Percentiles rank a stretch among this genome's conserved stretches.
These are phyloP conservation scores for Pedionomus torquatus DNA, from an alignment of 2,113 vertebrate species.

Conservation along the genomic window DNA sequence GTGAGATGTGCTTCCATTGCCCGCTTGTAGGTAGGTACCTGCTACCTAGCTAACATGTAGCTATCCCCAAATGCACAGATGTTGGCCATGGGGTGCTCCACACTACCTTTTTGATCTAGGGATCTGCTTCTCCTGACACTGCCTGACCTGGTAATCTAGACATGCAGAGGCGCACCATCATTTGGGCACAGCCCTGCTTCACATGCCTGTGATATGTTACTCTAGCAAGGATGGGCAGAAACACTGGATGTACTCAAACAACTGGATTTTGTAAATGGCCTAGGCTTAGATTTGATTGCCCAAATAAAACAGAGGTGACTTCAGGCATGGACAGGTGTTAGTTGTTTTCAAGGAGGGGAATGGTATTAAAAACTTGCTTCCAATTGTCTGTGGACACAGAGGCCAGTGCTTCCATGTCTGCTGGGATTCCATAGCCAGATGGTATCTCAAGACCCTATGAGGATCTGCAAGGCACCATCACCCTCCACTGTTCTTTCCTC, in stretches of 20 bases:
- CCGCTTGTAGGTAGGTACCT: neutral
- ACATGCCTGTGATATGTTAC: neutral
- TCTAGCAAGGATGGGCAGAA: neutral
- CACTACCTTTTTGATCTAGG: neutral
- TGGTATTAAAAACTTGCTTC: neutral
- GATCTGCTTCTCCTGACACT: neutral
- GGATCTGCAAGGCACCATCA: neutral
- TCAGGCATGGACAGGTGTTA: fast-evolving
- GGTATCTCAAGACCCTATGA: neutral
- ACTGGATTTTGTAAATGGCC: neutral
- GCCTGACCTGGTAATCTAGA: neutral
- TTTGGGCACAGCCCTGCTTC: neutral
- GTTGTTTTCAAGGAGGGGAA: neutral
- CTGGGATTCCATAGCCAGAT: neutral
- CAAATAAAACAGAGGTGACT: neutral
- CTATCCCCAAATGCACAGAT: neutral
- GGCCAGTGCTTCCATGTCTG: neutral
- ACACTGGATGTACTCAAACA: neutral
- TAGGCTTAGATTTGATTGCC: neutral
- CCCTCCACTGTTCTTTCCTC: neutral
- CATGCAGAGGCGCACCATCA: neutral
- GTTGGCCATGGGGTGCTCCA: fast-evolving
- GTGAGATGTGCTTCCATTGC: neutral
- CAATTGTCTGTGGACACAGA: neutral
- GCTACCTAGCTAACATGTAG: neutral